Evolutionary conservation across 1,140 invertebrate species (phyloP), one percentile per base, ranked within the genome.

Genomic region (Lutraria rhynchaena): DNA sequence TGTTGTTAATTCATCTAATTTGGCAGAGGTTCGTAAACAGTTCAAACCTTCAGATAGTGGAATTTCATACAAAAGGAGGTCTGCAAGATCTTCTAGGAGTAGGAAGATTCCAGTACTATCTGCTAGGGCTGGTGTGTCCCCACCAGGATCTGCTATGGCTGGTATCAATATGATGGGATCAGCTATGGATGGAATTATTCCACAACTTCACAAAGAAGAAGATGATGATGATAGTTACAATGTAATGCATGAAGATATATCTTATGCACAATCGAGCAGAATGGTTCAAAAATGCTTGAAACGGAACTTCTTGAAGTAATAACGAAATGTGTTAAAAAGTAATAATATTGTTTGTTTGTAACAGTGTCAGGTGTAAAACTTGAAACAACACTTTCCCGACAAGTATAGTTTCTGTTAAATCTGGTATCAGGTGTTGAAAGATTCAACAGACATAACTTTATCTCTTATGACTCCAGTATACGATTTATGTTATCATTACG

Each of bases 231-330:
- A 80, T 41, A 19, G 13, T 17, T 80, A 80, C n/a, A 35, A 57
- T 15, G 33, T 33, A 53, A 61, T 58, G 2, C 61, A 80, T 57
- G 24, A 49, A 19, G 49, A 65, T 19, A 70, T 80, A 22, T 57
- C 76, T 9, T 58, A 67, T 31, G 63, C 49, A 11, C 76, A 80
- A 31, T 53, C 76, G 19, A 29, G 27, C 5, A 80, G 76, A 44
- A 80, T 80, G 76, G 76, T 80, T n/a, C 61, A 80, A 37, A 80
- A 80, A 70, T 53, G 53, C 3, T n/a, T 80, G 49, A 57, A 46
- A 58, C 69, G 76, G 46, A 80, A 80, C 33, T 31, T 69, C 4
- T 46, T 51, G 31, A 80, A 80, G n/a, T 44, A 65, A 24, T 65
- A 41, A 41, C n/a, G n/a, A n/a, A n/a, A n/a, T n/a, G n/a, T n/a